Base-by-base conservation (phyloP, 2,113 vertebrate genomes). In the Sturnira hondurensis region DNA sequence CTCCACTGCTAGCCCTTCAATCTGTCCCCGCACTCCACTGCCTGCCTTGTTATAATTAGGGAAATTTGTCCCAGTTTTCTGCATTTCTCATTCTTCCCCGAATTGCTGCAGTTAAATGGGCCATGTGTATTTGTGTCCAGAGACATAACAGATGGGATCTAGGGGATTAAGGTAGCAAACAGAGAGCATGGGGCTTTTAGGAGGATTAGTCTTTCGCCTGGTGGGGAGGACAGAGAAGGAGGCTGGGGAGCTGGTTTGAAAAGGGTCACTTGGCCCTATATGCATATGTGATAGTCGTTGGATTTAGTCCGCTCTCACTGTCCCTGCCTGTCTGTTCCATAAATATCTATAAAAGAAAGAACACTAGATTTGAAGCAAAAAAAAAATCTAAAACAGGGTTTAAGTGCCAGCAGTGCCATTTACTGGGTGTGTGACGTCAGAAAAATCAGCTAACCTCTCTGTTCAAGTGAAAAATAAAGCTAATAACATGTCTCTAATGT, bases 101-200 rank as follows among this genome's bases (percentile, higher is more conserved):
- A 91, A 88, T 94, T 86, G 43, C n/a, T 68, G 58, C 82, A 81
- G 82, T 81, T 95, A 96, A 97, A 89, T 94, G 95, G 96, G 86
- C 91, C 91, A 89, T 73, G 89, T 68, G 86, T 54, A 78, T 95
- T 81, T 95, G 96, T 91, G 91, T 94, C 74, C 92, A 68, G 78
- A 97, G 94, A 93, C 22, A 9, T 67, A 96, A 95, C 96, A 97
- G 96, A 97, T 95, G 96, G 97, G 93, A 91, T 81, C 77, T 45
- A 54, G 65, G 77, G 90, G 93, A 96, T 96, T 97, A 96, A 56
- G 93, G 89, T 88, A 71, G 90, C 88, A 94, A 95, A 94, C 68
- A 85, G 95, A 91, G 93, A 96, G 81, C 95, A 90, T 70, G 83
- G 90, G 76, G 91, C 82, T 82, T 96, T 88, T 22, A 94, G 89